Evolutionary conservation across 2,797 vertebrate genomes (phyloP).

Genomic region (Sternarchorhynchus goeldii): DNA sequence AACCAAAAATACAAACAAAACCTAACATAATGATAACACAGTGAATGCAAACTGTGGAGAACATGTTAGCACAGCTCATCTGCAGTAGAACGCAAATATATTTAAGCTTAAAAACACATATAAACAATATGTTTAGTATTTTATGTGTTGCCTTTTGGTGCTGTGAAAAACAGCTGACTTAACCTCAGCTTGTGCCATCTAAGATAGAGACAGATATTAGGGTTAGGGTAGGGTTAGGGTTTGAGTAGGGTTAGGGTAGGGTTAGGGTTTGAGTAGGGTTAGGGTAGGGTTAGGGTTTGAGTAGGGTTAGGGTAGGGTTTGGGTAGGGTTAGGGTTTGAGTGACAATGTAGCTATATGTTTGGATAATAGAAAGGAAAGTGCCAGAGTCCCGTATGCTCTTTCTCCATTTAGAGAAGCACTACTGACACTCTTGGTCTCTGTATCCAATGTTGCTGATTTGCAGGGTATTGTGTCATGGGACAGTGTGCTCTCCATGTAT

Average conservation of each 20-base stretch:
- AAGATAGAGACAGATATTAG: constrained; percentile 30
- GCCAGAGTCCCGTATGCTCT: background rate
- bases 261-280: too few species aligned
- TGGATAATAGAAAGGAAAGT: constrained; percentile 34
- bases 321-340: too few species aligned
- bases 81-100: too few species aligned
- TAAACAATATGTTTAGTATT: background rate
- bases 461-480: constrained; percentile 10
- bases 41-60: too few species aligned
- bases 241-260: too few species aligned
- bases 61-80: too few species aligned
- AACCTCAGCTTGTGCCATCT: background rate
- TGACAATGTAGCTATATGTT: constrained; percentile 42
- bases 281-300: too few species aligned
- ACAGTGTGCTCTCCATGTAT: constrained; percentile 6
- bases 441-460: constrained; percentile 26
- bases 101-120: too few species aligned
- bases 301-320: too few species aligned
- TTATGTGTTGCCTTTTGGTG: background rate
- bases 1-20: too few species aligned
- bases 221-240: too few species aligned
- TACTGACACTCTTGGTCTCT: constrained; percentile 27
- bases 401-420: constrained; percentile 20
- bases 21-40: too few species aligned
- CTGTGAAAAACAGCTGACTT: constrained; percentile 15